Evolutionary conservation across 2,113 vertebrate species (phyloP).

Genomic region (Serinus canaria): DNA sequence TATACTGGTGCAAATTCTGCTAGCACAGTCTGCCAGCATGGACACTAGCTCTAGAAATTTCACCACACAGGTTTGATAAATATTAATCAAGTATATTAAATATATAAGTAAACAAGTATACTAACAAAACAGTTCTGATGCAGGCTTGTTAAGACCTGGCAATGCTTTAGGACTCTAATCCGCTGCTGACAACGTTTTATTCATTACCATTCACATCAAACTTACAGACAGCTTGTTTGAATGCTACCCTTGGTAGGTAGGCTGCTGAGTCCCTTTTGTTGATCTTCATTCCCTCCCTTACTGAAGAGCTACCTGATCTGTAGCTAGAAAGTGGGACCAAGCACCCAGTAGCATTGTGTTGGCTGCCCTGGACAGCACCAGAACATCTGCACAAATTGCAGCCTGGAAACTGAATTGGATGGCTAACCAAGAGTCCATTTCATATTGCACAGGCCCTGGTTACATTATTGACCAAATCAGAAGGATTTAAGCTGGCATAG

Average conservation of each 20-base stretch:
- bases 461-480: not conserved
- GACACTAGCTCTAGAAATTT: not conserved
- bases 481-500: not conserved
- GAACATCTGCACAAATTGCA: not conserved
- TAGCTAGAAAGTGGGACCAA: not conserved
- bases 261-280: not conserved
- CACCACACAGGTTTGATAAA: not conserved
- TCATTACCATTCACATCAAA: not conserved
- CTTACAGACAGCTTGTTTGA: not conserved
- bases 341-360: not conserved
- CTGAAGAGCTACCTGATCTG: not conserved
- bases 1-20: not conserved
- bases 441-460: fast-evolving
- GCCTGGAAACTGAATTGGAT: not conserved
- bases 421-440: not conserved
- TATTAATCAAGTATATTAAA: not conserved
- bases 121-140: not conserved
- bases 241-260: not conserved
- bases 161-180: not conserved
- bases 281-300: not conserved
- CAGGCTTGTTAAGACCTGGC: not conserved
- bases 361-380: not conserved
- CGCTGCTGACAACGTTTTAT: not conserved
- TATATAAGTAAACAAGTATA: not conserved
- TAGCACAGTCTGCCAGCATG: not conserved